These are phyloP conservation scores for Andrena trimmerana DNA, from an alignment of 2,888 invertebrate species.

Conservation along the genomic window DNA sequence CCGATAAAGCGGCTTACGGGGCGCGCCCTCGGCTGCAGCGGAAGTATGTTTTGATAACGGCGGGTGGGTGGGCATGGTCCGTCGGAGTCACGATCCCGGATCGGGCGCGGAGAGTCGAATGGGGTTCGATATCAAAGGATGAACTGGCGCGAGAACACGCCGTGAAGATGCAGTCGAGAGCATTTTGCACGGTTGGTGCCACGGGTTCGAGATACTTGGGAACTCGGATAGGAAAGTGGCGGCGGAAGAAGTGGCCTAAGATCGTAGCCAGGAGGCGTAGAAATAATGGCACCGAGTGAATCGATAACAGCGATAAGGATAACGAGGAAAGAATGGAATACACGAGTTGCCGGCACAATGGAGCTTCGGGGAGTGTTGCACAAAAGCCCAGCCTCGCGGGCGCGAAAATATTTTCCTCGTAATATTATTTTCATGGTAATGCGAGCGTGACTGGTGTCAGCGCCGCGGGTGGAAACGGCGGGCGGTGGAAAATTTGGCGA, in stretches of 20 bases:
- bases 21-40: constrained; percentile 1
- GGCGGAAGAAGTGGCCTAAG: neutral
- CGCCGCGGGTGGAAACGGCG: neutral
- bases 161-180: neutral
- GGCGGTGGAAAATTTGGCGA: neutral
- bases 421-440: constrained; percentile 21
- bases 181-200: neutral
- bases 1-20: constrained; percentile 43
- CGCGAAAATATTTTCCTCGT: constrained; percentile 1
- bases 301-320: neutral
- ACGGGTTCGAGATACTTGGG: neutral
- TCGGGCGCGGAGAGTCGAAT: constrained; percentile 6
- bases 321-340: neutral
- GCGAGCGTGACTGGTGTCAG: constrained; percentile 3
- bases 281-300: neutral
- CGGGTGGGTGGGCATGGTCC: neutral
- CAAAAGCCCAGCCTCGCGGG: neutral
- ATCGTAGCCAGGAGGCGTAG: neutral
- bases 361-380: neutral
- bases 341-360: neutral
- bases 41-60: constrained; percentile 50
- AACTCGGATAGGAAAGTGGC: neutral
- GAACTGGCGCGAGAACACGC: neutral
- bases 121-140: constrained; percentile 14
- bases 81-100: constrained; percentile 17